Percentiles rank a stretch among this genome's conserved stretches.
phyloP scores from a whole-genome alignment of 2,888 invertebrate genomes.

The Rhagonycha fulva region DNA sequence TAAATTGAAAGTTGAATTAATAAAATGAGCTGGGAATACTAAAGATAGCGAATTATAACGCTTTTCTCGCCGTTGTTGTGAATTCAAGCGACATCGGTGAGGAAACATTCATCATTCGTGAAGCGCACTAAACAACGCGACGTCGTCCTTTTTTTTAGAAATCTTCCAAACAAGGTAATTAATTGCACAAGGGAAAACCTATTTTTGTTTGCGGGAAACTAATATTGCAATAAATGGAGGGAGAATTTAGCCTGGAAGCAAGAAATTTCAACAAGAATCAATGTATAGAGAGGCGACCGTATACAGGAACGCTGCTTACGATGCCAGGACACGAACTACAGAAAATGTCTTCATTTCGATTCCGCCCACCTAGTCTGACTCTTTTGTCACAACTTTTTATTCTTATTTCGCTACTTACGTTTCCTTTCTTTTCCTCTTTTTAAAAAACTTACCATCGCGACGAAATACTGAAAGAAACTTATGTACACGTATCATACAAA shows the following conservation, averaged over 20 bases:
- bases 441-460: conserved; percentile 11
- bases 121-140: conserved; percentile 15
- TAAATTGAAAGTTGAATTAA: conserved; percentile 31
- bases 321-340: conserved; percentile 44
- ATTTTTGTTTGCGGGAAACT: conserved; percentile 7
- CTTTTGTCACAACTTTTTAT: conserved; percentile 49
- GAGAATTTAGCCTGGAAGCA: background rate
- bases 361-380: conserved; percentile 43
- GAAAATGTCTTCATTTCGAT: conserved; percentile 49
- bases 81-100: conserved; percentile 14
- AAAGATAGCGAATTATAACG: conserved; percentile 26
- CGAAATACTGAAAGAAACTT: conserved; percentile 22
- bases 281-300: conserved; percentile 19
- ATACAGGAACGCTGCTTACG: conserved; percentile 38
- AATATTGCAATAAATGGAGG: conserved; percentile 15
- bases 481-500: conserved; percentile 26
- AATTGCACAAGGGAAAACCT: conserved; percentile 7
- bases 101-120: conserved; percentile 22
- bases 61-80: conserved; percentile 19
- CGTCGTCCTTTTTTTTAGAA: conserved; percentile 4
- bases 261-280: conserved; percentile 16
- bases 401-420: conserved; percentile 36
- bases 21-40: conserved; percentile 28
- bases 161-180: conserved; percentile 14
- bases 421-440: conserved; percentile 16